A percentile compares a stretch with the other conserved stretches of the same genome.
Evolutionary conservation across 2,888 invertebrate species (phyloP).

Genomic region (Coenonympha glycerion): DNA sequence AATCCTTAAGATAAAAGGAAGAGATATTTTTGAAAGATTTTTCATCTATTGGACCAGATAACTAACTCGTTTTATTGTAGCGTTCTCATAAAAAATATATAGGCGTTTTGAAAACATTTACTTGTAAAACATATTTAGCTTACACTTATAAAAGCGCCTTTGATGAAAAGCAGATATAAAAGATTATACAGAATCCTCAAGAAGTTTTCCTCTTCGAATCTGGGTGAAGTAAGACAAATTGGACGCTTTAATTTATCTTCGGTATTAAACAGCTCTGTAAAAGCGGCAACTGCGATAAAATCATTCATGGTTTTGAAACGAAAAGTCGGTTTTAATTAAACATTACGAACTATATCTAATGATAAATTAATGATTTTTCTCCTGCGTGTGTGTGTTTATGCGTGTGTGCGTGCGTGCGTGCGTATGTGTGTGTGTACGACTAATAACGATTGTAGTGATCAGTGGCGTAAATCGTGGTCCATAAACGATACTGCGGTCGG

Average conservation of each 20-base stretch:
- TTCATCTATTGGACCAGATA: too few species aligned
- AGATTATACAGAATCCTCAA: not conserved
- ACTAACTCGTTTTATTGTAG: too few species aligned
- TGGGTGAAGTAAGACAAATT: conserved; percentile 1
- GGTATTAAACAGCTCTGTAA: not conserved
- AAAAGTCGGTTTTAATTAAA: not conserved
- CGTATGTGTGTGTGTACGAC: too few species aligned
- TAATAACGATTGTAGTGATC: too few species aligned
- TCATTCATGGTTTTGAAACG: not conserved
- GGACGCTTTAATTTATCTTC: conserved; percentile 3
- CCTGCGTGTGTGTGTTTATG: too few species aligned
- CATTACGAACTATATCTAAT: not conserved
- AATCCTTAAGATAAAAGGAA: too few species aligned
- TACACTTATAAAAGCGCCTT: not conserved
- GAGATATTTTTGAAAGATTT: too few species aligned
- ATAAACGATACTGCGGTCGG: too few species aligned
- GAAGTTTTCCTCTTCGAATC: not conserved
- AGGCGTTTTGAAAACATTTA: too few species aligned
- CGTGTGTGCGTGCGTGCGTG: too few species aligned
- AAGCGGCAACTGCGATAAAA: not conserved
- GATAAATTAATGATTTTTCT: not conserved
- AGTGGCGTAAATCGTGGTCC: too few species aligned
- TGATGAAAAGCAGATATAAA: not conserved
- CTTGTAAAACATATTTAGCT: not conserved
- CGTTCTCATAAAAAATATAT: too few species aligned